Evolutionary conservation across 1,140 invertebrate species (phyloP), one percentile per base, ranked within the genome.

Genomic region (Pectinophora gossypiella): DNA sequence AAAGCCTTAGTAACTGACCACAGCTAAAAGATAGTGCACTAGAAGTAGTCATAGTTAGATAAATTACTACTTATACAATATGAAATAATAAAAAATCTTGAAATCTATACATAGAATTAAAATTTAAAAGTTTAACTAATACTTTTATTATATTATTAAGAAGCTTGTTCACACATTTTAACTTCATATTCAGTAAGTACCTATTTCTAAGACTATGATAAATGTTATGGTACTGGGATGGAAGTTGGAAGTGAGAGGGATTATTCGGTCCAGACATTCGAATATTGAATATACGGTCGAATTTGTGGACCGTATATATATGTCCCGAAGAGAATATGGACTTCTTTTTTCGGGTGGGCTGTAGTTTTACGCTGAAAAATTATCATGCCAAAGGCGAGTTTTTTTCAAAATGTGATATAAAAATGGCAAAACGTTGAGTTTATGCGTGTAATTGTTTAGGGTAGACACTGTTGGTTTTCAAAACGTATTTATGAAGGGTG

Each of bases 131-230:
- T 80, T 82, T 82, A 85, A 84, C 77, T 86, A 78, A 79, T 83
- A 84, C 78, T 83, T 85, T 83, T 86, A 84, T 78, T 73, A 84
- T 77, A 68, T 72, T 70, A 72, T 40, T 85, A 87, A 83, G 77
- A 85, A 68, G 84, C 84, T 87, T 87, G 79, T 87, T 87, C 84
- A 87, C 82, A 85, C 78, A 78, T 87, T 87, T 85, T 87, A 85
- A 83, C 79, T 85, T 85, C 77, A 76, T 86, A 85, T 79, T 74
- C 78, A 80, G 76, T 69, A 74, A 79, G 68, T 80, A 82, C 9
- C 12, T 44, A 40, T 62, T 73, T 51, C 47, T 82, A 85, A 77
- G 69, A 66, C 50, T 72, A 64, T 35, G 32, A 42, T 47, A 44
- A 72, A 68, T 57, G 55, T 65, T 70, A 68, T 59, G 68, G 75